Evolutionary conservation across 2,888 invertebrate genomes (phyloP).

Genomic region (Brachycybe producta): DNA sequence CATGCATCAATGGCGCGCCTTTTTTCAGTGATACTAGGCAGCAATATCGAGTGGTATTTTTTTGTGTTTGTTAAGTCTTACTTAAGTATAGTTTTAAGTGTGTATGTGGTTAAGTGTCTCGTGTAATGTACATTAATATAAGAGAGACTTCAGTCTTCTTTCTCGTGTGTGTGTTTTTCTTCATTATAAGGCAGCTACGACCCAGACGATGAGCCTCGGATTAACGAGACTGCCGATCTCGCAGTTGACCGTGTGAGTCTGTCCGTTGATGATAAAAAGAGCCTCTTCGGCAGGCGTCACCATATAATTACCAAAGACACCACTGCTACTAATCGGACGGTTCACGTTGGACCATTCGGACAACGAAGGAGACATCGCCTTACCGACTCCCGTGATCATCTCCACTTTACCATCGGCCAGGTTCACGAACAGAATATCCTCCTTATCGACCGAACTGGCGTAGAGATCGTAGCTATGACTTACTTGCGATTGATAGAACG

Average conservation of each 20-base stretch:
- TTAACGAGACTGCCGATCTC: constrained; percentile 55
- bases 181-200: constrained; percentile 32
- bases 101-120: too few species aligned
- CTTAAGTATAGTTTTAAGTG: too few species aligned
- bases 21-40: too few species aligned
- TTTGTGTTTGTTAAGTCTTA: too few species aligned
- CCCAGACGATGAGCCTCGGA: constrained; percentile 52
- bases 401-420: constrained; percentile 60
- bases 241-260: constrained; percentile 56
- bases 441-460: constrained; percentile 55
- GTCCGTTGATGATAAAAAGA: constrained; percentile 55
- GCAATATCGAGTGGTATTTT: too few species aligned
- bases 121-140: too few species aligned
- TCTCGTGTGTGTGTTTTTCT: too few species aligned
- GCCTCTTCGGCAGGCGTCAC: constrained; percentile 56
- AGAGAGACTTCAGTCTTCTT: too few species aligned
- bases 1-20: too few species aligned
- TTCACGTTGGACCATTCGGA: constrained; percentile 52
- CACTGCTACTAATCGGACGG: constrained; percentile 49
- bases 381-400: constrained; percentile 57
- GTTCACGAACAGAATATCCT: constrained; percentile 56
- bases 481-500: constrained; percentile 56
- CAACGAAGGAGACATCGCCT: constrained; percentile 43
- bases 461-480: constrained; percentile 60
- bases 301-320: constrained; percentile 57